Base-by-base conservation (phyloP, 2,888 invertebrate genomes). In the Acrocera orbiculus region DNA sequence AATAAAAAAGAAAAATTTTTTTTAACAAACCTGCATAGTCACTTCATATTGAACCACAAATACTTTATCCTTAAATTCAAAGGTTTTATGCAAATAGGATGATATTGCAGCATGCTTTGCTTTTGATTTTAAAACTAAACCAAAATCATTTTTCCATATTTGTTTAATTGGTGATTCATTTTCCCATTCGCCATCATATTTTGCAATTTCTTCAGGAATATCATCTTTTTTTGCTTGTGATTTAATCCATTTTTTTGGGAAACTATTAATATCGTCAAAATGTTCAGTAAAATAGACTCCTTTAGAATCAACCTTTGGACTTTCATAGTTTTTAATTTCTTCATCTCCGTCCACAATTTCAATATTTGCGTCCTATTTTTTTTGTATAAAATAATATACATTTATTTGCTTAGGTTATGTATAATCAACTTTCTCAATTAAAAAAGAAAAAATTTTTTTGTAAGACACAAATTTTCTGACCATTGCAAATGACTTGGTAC, bases 61-160 rank as follows among this genome's bases (percentile, higher is more conserved):
- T 0, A 89, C 86, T 48, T 80, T 85, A 36, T 74, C 70, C 28
- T 66, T 66, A 58, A 98, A 96, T 31, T 74, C 69, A 58, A 90
- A 95, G 0, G 81, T 79, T 51, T 70, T 75, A 36, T 65, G 66
- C 11, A 98, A 62, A 19, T 70, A 66, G 4, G 86, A 67, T 3
- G 93, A 69, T 41, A 96, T 83, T 6, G 96, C 96, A 10, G 95
- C 86, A 61, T 96, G 98, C 50, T 92, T 87, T 1, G 96, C 96
- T 63, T 90, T 89, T 0, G 89, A 82, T 53, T 87, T 89, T 14
- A 95, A 62, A 8, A 93, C 82, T 23, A 96, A 64, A 10, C 90
- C 93, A 37, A 75, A 63, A 54, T 98, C 95, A 32, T 81, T 79
- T 36, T 70, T 70, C 49, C 93, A 69, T 10, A 80, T 73, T 50